Evolutionary conservation across 2,888 invertebrate species (phyloP), one percentile per base, ranked within the genome.

Genomic region (Cistogaster globosa): DNA sequence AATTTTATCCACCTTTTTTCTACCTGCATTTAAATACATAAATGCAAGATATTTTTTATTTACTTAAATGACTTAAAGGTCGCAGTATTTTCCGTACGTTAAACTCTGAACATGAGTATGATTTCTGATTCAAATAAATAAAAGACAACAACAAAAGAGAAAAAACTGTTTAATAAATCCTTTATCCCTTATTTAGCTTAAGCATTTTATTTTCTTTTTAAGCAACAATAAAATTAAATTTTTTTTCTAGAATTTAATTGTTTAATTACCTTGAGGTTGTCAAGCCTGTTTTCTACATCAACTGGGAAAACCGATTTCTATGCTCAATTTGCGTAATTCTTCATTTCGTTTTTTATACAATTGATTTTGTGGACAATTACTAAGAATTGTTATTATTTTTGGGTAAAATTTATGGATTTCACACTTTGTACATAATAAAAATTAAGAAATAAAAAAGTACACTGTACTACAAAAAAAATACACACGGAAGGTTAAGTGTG

Each of bases 171-270:
- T 6, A 32, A 48, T 20, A 76, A 67, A 76, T 76, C 55, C 75
- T 75, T 75, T 75, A 32, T 32, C 2, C 32, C 8, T 7, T 5
- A 32, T 32, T 32, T 5, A 32, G 32, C 32, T 3, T 32, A 32
- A 18, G 63, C 18, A 45, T 53, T 57, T 42, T 6, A 1, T n/a
- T 65, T 45, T 18, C 9, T 57, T 18, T n/a, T 2, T 32, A 32
- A 42, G 11, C 6, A 9, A 26, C 16, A 38, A 16, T 7, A 53
- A 68, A n/a, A 53, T 22, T 58, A 20, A 67, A 20, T 76, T 55
- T 57, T 26, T 65, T 75, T 57, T 57, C 32, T 55, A 32, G 48
- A 75, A 75, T 57, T 65, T 26, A 11, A 75, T 45, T 65, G 32
- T 65, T 55, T 65, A 14, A 16, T 32, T 58, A 58, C 32, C 67